phyloP scores from a whole-genome alignment of 53 echinoderm and acorn worm species.

The Pentamera pediparva region DNA sequence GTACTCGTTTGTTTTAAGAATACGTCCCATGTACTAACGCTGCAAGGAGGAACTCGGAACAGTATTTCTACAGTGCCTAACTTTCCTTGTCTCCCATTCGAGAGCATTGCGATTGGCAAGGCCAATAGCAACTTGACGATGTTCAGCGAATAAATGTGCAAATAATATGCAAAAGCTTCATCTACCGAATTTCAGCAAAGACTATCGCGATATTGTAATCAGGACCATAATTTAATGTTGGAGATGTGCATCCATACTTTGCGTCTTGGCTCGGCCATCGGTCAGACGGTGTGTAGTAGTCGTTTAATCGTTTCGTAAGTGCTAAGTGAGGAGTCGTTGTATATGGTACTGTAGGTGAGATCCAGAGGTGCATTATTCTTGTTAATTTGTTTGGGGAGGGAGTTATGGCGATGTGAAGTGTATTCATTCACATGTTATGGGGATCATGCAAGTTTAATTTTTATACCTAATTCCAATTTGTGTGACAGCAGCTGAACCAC shows the following conservation, averaged over 20 bases:
- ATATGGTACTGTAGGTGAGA: too few species aligned
- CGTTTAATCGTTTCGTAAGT: too few species aligned
- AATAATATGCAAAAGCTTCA: conserved; percentile 33
- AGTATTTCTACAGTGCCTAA: conserved; percentile 66
- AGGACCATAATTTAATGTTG: conserved; percentile 29
- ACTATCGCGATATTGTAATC: conserved; percentile 27
- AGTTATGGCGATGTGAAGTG: too few species aligned
- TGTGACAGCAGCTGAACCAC: conserved; percentile 20
- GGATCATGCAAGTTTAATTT: too few species aligned
- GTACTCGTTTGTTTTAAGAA: conserved; percentile 34
- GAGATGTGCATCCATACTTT: conserved; percentile 8
- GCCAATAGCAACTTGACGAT: conserved; percentile 50
- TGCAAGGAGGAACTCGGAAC: conserved; percentile 56
- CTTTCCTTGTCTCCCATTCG: conserved; percentile 58
- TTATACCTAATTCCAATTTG: not conserved
- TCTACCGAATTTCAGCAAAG: conserved; percentile 16
- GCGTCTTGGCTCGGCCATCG: too few species aligned
- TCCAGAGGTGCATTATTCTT: too few species aligned
- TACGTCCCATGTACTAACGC: conserved; percentile 58
- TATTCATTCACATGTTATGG: too few species aligned
- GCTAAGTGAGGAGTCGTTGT: too few species aligned
- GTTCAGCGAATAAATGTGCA: conserved; percentile 12
- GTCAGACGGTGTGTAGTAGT: too few species aligned
- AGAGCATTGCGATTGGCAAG: conserved; percentile 50
- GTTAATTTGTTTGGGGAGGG: too few species aligned